phyloP scores from a whole-genome alignment of 2,113 vertebrate genomes.

The Cairina moschata region DNA sequence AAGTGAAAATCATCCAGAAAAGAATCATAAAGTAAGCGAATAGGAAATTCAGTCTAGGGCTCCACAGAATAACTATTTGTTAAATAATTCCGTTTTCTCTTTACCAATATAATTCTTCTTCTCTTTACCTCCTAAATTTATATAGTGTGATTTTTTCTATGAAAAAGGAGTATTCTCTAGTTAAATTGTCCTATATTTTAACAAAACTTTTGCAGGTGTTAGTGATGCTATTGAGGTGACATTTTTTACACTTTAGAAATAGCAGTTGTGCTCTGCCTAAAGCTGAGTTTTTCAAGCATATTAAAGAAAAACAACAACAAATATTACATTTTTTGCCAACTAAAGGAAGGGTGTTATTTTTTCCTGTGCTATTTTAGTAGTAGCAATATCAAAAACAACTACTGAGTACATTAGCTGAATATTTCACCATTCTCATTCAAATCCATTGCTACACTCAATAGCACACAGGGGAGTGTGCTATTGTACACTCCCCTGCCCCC shows the following conservation, averaged over 20 bases:
- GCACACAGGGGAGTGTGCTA: not conserved
- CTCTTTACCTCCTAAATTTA: not conserved
- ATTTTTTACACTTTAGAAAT: not conserved
- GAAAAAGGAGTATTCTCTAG: not conserved
- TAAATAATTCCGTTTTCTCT: not conserved
- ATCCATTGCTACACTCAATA: not conserved
- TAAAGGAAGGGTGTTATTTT: not conserved
- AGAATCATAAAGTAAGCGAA: slow-evolving; percentile 7
- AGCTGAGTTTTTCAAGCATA: not conserved
- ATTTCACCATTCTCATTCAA: not conserved
- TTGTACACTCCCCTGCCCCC: not conserved
- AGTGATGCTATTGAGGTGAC: not conserved
- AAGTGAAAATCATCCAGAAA: not conserved
- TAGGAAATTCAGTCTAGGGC: not conserved
- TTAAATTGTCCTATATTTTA: not conserved
- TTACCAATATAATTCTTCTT: not conserved
- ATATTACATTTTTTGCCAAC: not conserved
- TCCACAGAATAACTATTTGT: not conserved
- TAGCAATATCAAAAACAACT: not conserved
- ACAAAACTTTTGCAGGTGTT: not conserved
- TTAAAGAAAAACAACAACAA: not conserved
- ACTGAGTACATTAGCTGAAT: not conserved
- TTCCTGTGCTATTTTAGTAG: not conserved
- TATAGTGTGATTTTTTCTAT: not conserved
- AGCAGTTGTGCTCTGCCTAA: not conserved